Evolutionary conservation across 2,888 invertebrate genomes (phyloP).

Genomic region (Trachelus tabidus): DNA sequence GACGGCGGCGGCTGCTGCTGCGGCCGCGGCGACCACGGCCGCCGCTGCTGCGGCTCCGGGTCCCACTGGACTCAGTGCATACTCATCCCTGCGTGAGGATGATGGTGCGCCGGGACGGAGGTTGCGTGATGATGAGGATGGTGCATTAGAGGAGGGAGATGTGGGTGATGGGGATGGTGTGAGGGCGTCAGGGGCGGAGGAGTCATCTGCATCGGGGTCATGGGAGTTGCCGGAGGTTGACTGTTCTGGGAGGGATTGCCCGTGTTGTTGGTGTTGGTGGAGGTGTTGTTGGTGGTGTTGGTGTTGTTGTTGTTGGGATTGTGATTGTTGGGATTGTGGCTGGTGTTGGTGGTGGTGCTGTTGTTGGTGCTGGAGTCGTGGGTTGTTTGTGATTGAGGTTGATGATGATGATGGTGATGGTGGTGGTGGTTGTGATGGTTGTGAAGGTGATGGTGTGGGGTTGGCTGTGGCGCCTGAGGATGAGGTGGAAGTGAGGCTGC

Average conservation of each 20-base stretch:
- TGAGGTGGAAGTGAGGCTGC: slow-evolving; percentile 45
- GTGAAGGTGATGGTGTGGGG: slow-evolving; percentile 66
- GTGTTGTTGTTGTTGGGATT: slow-evolving; percentile 29
- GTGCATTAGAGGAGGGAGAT: slow-evolving; percentile 73
- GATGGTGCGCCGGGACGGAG: slow-evolving; percentile 59
- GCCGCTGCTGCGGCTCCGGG: slow-evolving; percentile 67
- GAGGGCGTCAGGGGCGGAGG: slow-evolving; percentile 69
- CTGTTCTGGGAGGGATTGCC: slow-evolving; percentile 46
- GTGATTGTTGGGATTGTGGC: neutral
- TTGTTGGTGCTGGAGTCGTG: slow-evolving; percentile 55
- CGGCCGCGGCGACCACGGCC: slow-evolving; percentile 63
- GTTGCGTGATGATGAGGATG: slow-evolving; percentile 66
- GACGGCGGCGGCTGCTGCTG: slow-evolving; percentile 37
- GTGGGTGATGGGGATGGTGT: slow-evolving; percentile 71
- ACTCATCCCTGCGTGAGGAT: slow-evolving; percentile 68
- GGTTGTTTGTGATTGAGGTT: slow-evolving; percentile 11
- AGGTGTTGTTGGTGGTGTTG: slow-evolving; percentile 45
- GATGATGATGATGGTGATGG: slow-evolving; percentile 30
- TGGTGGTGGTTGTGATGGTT: slow-evolving; percentile 8
- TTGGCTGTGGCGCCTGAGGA: slow-evolving; percentile 68
- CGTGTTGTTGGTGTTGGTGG: slow-evolving; percentile 39
- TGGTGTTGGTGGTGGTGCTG: neutral
- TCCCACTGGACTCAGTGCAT: slow-evolving; percentile 85
- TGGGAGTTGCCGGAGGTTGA: slow-evolving; percentile 68
- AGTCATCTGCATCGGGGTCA: slow-evolving; percentile 68